Conservation (phyloP, 1,140 invertebrate species). For the Cepaea nemoralis region DNA sequence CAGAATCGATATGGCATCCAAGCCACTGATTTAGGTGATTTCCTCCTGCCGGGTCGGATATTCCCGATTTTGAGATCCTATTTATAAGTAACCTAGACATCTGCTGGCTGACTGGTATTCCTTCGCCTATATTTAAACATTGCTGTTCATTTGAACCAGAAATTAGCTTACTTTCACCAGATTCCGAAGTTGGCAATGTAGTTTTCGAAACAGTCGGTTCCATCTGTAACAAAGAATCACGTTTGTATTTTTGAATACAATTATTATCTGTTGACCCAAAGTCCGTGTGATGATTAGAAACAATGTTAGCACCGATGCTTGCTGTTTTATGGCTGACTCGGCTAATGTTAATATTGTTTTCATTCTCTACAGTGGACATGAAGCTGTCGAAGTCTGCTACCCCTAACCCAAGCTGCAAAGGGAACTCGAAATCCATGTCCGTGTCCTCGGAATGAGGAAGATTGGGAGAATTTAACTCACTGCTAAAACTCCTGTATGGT, state of each 20-base stretch:
- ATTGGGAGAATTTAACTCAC: slow-evolving; percentile 1
- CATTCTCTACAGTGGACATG: not conserved
- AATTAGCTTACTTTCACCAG: not conserved
- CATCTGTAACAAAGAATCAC: too few relatives aligned
- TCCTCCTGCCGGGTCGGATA: not conserved
- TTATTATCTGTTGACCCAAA: not conserved
- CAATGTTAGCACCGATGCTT: not conserved
- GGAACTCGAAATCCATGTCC: not conserved
- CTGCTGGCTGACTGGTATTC: too few relatives aligned
- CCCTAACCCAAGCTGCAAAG: not conserved
- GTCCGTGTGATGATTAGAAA: not conserved
- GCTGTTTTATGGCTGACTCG: not conserved
- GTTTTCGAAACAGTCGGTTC: too few relatives aligned
- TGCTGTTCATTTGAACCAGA: not conserved
- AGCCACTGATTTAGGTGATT: not conserved
- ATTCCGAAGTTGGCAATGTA: too few relatives aligned
- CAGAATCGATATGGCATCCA: not conserved
- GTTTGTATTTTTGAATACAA: too few relatives aligned
- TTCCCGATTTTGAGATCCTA: not conserved
- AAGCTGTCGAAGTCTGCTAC: not conserved
- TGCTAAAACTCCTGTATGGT: not conserved
- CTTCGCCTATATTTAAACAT: not conserved
- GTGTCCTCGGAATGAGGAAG: not conserved
- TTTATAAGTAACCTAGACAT: too few relatives aligned
- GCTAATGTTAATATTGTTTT: not conserved